These are phyloP conservation scores for Troides helena DNA, from an alignment of 2,888 invertebrate genomes.

Conservation along the genomic window DNA sequence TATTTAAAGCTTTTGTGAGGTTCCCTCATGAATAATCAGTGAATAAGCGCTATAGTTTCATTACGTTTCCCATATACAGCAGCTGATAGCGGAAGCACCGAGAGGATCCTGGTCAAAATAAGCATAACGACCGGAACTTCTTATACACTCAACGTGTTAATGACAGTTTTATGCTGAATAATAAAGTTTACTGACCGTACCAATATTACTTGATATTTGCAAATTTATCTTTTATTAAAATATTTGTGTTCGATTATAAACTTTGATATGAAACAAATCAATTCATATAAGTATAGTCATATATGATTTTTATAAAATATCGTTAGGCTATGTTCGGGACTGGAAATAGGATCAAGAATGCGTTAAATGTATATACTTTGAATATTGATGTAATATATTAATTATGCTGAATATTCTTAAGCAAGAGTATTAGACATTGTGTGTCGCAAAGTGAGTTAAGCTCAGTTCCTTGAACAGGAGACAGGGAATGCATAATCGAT, in stretches of 20 bases:
- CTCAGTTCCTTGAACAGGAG: slow-evolving; percentile 26
- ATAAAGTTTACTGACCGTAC: not conserved
- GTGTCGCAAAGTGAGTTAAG: slow-evolving; percentile 16
- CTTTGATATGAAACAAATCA: too few species aligned
- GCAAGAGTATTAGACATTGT: not conserved
- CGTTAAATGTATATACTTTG: too few species aligned
- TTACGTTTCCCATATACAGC: not conserved
- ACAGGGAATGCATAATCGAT: slow-evolving; percentile 42
- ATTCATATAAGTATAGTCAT: too few species aligned
- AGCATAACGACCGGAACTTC: slow-evolving; percentile 8
- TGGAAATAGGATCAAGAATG: too few species aligned
- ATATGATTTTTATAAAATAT: too few species aligned
- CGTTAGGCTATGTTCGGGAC: too few species aligned
- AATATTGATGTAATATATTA: too few species aligned
- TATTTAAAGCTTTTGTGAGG: too few species aligned
- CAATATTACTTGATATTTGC: not conserved
- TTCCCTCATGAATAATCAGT: not conserved
- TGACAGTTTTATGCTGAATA: not conserved
- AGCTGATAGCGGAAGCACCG: not conserved
- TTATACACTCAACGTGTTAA: slow-evolving; percentile 1
- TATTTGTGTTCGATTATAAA: not conserved
- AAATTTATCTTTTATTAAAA: not conserved
- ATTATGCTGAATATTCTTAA: too few species aligned
- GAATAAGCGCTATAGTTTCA: not conserved
- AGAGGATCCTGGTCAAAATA: slow-evolving; percentile 11